These are phyloP conservation scores for Drosophila cardini DNA, from an alignment of 1,140 invertebrate genomes.

Conservation along the genomic window DNA sequence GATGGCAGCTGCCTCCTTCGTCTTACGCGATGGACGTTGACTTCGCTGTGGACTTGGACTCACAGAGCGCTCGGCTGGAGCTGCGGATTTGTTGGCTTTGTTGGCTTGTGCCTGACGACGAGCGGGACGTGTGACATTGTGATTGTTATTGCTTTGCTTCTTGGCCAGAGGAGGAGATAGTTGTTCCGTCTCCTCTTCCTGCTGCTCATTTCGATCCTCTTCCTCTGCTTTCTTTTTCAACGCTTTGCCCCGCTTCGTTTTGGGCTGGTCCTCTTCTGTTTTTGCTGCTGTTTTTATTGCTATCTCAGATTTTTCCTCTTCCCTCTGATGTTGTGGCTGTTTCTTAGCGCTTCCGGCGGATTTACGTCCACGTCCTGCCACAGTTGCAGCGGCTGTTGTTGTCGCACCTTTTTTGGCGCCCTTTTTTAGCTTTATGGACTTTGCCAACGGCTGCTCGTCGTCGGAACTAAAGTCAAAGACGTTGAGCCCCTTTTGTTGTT, in stretches of 20 bases:
- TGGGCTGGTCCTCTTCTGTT: conserved; percentile 4
- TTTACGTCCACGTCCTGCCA: conserved; percentile 60
- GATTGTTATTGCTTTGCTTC: conserved; percentile 39
- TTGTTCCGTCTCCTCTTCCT: conserved; percentile 40
- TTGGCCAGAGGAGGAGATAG: conserved; percentile 57
- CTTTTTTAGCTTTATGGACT: conserved; percentile 82
- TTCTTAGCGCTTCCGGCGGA: conserved; percentile 47
- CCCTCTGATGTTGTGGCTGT: conserved; percentile 19
- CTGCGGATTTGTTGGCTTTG: conserved; percentile 39
- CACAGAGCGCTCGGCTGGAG: conserved; percentile 22
- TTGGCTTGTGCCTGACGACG: conserved; percentile 51
- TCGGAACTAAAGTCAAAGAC: conserved; percentile 85
- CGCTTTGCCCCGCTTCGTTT: conserved; percentile 31
- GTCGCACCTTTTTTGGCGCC: conserved; percentile 55
- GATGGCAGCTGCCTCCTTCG: conserved; percentile 90
- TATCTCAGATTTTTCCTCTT: conserved; percentile 3
- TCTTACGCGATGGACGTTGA: conserved; percentile 88
- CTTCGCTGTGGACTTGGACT: conserved; percentile 58
- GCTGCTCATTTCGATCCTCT: conserved; percentile 5
- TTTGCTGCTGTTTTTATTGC: not conserved
- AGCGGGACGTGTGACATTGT: conserved; percentile 41
- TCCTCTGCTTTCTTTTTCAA: conserved; percentile 32
- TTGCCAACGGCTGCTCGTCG: conserved; percentile 84
- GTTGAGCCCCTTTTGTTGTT: conserved; percentile 63
- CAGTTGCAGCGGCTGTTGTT: conserved; percentile 20